Evolutionary conservation across 2,888 invertebrate genomes (phyloP).

Genomic region (Lycophotia porphyrea): DNA sequence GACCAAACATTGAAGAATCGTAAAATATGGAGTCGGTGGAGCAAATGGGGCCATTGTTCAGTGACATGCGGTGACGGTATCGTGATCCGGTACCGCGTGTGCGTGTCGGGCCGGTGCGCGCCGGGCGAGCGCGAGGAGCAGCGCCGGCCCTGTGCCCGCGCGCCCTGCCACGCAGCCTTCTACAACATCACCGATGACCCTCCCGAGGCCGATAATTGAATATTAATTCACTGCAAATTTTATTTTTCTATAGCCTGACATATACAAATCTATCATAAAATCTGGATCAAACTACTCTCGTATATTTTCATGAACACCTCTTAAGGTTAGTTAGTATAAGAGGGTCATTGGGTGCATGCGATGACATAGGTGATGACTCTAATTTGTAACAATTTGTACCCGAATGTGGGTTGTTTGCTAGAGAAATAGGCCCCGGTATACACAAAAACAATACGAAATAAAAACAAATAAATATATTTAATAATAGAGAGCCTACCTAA

Average conservation of each 20-base stretch:
- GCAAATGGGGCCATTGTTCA: constrained; percentile 84
- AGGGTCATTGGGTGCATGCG: neutral
- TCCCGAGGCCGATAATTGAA: constrained; percentile 57
- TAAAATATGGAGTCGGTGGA: constrained; percentile 86
- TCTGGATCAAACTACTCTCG: neutral
- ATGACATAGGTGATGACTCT: neutral
- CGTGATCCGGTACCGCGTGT: constrained; percentile 75
- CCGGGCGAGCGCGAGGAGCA: constrained; percentile 84
- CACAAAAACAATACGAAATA: neutral
- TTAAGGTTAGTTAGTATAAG: neutral
- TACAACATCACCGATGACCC: constrained; percentile 59
- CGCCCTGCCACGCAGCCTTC: constrained; percentile 70
- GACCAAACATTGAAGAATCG: constrained; percentile 72
- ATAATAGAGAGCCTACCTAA: neutral
- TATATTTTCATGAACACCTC: neutral
- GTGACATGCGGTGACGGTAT: constrained; percentile 82
- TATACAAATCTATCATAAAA: neutral
- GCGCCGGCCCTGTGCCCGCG: constrained; percentile 75
- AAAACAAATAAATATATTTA: neutral
- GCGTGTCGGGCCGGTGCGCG: constrained; percentile 83
- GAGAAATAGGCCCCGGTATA: neutral
- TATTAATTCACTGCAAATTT: constrained; percentile 22
- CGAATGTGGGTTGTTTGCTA: neutral
- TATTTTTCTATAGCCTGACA: neutral
- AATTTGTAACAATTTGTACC: neutral